A percentile compares a stretch with the other conserved stretches of the same genome.
phyloP scores from a whole-genome alignment of 2,888 invertebrate genomes.

The Caenorhabditis macrosperma region DNA sequence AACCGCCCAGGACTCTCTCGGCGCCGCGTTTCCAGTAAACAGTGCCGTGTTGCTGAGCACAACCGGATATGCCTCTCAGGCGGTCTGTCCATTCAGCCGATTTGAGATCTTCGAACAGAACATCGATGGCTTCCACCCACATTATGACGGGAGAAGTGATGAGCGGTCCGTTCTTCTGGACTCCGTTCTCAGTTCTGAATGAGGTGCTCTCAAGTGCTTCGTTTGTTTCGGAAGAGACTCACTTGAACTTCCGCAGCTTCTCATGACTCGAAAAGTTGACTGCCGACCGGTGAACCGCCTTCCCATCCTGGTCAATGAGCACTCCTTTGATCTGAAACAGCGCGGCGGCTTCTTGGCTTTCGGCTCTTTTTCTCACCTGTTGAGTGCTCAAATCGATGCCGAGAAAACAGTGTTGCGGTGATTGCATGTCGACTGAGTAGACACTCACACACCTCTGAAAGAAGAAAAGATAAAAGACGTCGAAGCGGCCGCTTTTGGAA shows the following conservation, averaged over 20 bases:
- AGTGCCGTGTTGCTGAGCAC: slow-evolving; percentile 98
- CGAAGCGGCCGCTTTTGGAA: no score
- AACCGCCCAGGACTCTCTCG: slow-evolving; percentile 84
- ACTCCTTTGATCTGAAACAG: slow-evolving; percentile 58
- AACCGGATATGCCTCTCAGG: slow-evolving; percentile 91
- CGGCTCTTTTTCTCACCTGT: slow-evolving; percentile 56
- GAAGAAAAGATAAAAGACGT: background rate
- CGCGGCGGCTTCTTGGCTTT: no score
- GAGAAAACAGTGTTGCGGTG: slow-evolving; percentile 39
- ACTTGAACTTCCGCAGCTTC: slow-evolving; percentile 85
- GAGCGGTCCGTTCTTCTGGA: slow-evolving; percentile 70
- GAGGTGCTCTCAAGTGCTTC: no score
- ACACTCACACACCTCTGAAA: no score
- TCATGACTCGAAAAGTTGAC: slow-evolving; percentile 86
- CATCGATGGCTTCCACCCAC: slow-evolving; percentile 96
- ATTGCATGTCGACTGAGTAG: no score
- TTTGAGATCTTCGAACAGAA: slow-evolving; percentile 88
- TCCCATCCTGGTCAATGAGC: slow-evolving; percentile 24
- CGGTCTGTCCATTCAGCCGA: slow-evolving; percentile 88
- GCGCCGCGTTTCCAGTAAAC: slow-evolving; percentile 93
- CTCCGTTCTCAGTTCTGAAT: slow-evolving; percentile 36
- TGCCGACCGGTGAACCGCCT: slow-evolving; percentile 87
- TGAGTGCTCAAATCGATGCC: slow-evolving; percentile 72
- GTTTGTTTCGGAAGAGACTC: slow-evolving; percentile 61
- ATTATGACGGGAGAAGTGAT: slow-evolving; percentile 87